These are phyloP conservation scores for Sanderia malayensis DNA, from an alignment of 30 jellyfish, hydroid and myxozoan genomes.

Conservation along the genomic window DNA sequence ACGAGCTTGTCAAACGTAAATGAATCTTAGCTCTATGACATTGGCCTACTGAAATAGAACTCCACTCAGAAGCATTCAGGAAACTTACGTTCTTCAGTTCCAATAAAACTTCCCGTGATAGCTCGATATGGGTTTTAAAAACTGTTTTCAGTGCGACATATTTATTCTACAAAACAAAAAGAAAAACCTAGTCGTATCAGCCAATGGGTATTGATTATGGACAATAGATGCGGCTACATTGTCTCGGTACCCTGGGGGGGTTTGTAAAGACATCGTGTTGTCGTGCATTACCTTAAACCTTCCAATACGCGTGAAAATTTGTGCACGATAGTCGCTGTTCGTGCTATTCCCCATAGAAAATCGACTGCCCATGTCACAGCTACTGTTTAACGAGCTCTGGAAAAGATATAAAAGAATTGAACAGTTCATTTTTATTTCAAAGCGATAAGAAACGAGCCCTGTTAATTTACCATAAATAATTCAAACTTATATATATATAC, in stretches of 20 bases:
- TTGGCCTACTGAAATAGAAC: too few species aligned
- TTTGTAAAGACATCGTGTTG: too few species aligned
- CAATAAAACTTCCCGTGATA: slow-evolving; percentile 78
- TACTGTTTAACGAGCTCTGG: not conserved
- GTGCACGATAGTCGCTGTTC: slow-evolving; percentile 50
- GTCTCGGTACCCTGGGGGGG: too few species aligned
- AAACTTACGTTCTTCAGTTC: slow-evolving; percentile 85
- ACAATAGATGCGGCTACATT: too few species aligned
- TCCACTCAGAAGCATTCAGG: too few species aligned
- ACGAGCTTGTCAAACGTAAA: too few species aligned
- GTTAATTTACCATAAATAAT: too few species aligned
- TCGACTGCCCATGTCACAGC: slow-evolving; percentile 45
- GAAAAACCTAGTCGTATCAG: not conserved
- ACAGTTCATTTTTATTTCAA: too few species aligned
- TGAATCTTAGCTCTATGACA: too few species aligned
- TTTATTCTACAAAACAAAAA: slow-evolving; percentile 52
- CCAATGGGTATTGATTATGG: too few species aligned
- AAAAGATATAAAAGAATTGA: not conserved
- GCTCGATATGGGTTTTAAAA: slow-evolving; percentile 43
- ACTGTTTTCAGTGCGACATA: slow-evolving; percentile 86
- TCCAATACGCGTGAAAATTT: slow-evolving; percentile 76
- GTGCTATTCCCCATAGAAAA: slow-evolving; percentile 47
- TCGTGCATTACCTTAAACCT: slow-evolving; percentile 58
- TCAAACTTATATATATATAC: too few species aligned
- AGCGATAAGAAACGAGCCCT: too few species aligned